Conservation (phyloP, 1,140 invertebrate genomes). For the Hydropsyche tenuis region DNA sequence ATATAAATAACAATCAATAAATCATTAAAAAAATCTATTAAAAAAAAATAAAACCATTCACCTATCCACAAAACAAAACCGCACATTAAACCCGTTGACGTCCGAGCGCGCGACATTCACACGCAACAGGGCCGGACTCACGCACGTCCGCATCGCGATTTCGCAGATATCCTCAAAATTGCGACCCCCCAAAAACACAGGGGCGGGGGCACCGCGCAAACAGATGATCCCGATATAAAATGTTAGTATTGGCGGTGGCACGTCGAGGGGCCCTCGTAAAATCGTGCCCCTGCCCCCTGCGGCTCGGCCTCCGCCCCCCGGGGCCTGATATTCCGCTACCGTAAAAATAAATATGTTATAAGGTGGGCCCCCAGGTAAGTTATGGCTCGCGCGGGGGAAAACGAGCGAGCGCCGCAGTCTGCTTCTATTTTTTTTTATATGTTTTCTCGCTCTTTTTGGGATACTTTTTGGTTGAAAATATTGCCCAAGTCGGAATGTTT, state of each 20-base stretch:
- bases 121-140: too few species aligned
- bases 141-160: slow-evolving; percentile 34
- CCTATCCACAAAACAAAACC: too few species aligned
- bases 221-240: slow-evolving; percentile 42
- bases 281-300: slow-evolving; percentile 20
- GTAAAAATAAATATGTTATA: slow-evolving; percentile 43
- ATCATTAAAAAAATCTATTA: too few species aligned
- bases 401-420: neutral
- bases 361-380: slow-evolving; percentile 39
- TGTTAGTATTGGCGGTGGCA: slow-evolving; percentile 41
- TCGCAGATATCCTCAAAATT: slow-evolving; percentile 35
- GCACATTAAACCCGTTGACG: too few species aligned
- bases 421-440: too few species aligned
- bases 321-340: slow-evolving; percentile 37
- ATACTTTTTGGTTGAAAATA: too few species aligned
- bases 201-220: slow-evolving; percentile 13
- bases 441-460: too few species aligned
- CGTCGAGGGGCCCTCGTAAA: slow-evolving; percentile 38
- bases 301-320: slow-evolving; percentile 1
- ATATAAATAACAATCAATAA: too few species aligned
- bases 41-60: too few species aligned
- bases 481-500: too few species aligned
- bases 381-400: slow-evolving; percentile 31
- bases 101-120: too few species aligned
- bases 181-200: slow-evolving; percentile 20